Percentiles rank a stretch among this genome's conserved stretches.
phyloP scores from a whole-genome alignment of 2,113 vertebrate genomes.

The Heterotilapia buettikoferi region DNA sequence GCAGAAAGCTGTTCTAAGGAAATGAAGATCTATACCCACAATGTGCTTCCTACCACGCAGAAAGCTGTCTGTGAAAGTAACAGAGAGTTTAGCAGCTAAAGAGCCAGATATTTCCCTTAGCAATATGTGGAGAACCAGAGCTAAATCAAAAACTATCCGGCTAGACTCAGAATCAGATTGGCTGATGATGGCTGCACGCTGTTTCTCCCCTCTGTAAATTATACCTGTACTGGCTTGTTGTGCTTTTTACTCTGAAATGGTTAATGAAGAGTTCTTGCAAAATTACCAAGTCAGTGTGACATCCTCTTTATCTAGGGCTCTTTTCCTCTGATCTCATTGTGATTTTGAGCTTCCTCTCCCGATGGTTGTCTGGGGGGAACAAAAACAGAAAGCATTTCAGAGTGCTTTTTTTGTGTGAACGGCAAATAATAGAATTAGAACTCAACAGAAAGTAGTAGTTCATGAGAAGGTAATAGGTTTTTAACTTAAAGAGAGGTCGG shows the following conservation, averaged over 20 bases:
- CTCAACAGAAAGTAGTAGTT: not conserved
- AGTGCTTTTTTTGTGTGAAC: not conserved
- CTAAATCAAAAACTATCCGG: not conserved
- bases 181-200: not conserved
- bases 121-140: not conserved
- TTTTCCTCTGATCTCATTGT: conserved; percentile 2
- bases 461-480: not conserved
- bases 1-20: not conserved
- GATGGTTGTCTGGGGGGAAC: conserved; percentile 1
- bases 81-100: not conserved
- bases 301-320: conserved; percentile 2
- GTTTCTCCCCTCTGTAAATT: not conserved
- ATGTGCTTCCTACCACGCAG: not conserved
- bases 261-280: not conserved
- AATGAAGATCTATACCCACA: not conserved
- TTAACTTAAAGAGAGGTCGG: not conserved
- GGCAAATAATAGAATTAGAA: not conserved
- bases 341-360: conserved; percentile 49
- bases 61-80: not conserved
- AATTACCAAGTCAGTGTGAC: not conserved
- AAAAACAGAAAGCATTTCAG: not conserved
- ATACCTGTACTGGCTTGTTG: not conserved
- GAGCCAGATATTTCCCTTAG: not conserved
- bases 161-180: not conserved
- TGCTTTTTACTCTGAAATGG: not conserved